These are phyloP conservation scores for Pomacea canaliculata DNA, from an alignment of 2,888 invertebrate genomes.

Conservation along the genomic window DNA sequence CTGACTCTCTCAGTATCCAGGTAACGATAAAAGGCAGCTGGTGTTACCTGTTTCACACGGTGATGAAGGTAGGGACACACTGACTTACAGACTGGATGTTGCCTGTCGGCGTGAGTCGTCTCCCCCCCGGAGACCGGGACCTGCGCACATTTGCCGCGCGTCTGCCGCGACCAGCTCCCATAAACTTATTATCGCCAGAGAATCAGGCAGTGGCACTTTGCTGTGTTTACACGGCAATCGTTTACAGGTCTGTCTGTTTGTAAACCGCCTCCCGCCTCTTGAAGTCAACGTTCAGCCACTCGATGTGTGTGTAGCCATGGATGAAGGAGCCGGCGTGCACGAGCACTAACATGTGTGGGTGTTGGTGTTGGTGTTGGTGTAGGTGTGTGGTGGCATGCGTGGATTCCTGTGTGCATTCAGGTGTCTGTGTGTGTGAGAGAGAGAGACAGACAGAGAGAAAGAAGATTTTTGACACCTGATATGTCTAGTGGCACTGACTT, in stretches of 20 bases:
- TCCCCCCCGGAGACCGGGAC: too few species aligned
- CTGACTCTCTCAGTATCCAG: too few species aligned
- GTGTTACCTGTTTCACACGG: too few species aligned
- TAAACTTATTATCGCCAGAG: not conserved
- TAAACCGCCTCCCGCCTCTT: not conserved
- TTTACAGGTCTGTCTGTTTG: not conserved
- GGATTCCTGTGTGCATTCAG: not conserved
- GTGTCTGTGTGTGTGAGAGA: too few species aligned
- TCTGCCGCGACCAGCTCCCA: not conserved
- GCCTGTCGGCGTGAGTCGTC: too few species aligned
- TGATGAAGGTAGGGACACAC: too few species aligned
- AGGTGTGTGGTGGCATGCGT: not conserved
- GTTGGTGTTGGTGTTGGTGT: not conserved
- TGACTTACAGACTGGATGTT: too few species aligned
- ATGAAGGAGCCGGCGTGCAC: not conserved
- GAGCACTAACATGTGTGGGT: not conserved
- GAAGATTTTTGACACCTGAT: too few species aligned
- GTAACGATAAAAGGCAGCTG: too few species aligned
- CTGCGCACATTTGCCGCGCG: not conserved
- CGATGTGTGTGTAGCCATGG: not conserved
- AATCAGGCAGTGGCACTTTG: conserved; percentile 3
- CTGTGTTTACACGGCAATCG: not conserved
- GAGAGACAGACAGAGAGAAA: too few species aligned
- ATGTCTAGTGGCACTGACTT: too few species aligned
- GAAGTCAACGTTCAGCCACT: not conserved